Conservation (phyloP, 2,113 vertebrate species). For the Ammodytes dubius region DNA sequence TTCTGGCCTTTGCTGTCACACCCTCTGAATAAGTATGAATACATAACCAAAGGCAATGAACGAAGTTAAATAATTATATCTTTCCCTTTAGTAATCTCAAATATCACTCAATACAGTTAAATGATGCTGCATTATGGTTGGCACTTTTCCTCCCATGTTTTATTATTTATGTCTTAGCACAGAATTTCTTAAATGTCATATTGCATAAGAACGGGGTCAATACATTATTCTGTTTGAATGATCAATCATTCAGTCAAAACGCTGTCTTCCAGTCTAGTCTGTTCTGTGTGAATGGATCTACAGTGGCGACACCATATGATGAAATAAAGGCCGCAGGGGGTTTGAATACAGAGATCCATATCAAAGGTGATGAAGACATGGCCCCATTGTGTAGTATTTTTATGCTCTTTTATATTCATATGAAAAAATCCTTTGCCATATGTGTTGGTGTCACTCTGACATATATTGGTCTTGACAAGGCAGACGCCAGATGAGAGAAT, state of each 20-base stretch:
- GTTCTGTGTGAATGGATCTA: not conserved
- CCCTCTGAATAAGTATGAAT: not conserved
- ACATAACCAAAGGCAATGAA: not conserved
- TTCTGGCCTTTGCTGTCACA: not conserved
- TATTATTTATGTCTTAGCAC: conserved; percentile 37
- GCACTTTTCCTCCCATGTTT: conserved; percentile 14
- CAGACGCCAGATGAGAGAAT: conserved; percentile 63
- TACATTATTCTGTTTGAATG: conserved; percentile 54
- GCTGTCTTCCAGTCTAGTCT: not conserved
- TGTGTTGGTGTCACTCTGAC: conserved; percentile 56
- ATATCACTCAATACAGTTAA: not conserved
- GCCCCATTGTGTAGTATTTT: conserved; percentile 27
- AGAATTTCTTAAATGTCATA: conserved; percentile 34
- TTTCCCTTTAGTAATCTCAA: conserved; percentile 1
- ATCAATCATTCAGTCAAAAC: conserved; percentile 48
- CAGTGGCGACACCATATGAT: not conserved
- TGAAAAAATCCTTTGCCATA: conserved; percentile 47
- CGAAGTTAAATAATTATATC: not conserved
- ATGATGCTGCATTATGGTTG: not conserved
- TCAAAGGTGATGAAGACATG: conserved; percentile 29
- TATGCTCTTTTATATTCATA: conserved; percentile 52
- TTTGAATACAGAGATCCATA: conserved; percentile 2
- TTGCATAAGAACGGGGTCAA: conserved; percentile 20
- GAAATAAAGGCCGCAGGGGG: conserved; percentile 10
- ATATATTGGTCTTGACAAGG: conserved; percentile 62